phyloP scores from a whole-genome alignment of 1,140 invertebrate genomes.

The Caenorhabditis latens region DNA sequence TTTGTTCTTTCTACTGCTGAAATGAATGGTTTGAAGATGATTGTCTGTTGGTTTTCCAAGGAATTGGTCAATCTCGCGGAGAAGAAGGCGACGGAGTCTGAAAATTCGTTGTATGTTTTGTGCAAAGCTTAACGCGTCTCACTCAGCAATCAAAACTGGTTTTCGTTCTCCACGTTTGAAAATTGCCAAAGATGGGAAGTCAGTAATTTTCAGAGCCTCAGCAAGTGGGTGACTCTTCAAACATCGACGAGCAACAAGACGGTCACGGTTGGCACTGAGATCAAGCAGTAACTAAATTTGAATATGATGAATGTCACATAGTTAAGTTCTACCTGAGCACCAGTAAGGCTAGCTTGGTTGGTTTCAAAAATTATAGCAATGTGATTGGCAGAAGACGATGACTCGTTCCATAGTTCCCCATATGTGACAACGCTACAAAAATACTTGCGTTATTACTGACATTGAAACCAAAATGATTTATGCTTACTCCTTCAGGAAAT shows the following conservation, averaged over 20 bases:
- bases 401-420: constrained; percentile 66
- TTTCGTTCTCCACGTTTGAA: constrained; percentile 66
- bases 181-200: constrained; percentile 68
- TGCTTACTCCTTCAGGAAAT: constrained; percentile 70
- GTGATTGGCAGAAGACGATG: constrained; percentile 57
- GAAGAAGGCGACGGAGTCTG: constrained; percentile 67
- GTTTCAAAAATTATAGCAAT: constrained; percentile 68
- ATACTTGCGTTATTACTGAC: neutral
- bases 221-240: constrained; percentile 66
- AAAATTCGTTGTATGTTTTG: neutral
- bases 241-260: constrained; percentile 64
- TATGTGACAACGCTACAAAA: constrained; percentile 65
- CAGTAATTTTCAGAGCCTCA: constrained; percentile 66
- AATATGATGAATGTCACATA: neutral
- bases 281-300: constrained; percentile 67
- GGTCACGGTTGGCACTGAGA: constrained; percentile 61
- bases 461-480: neutral
- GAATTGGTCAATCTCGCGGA: constrained; percentile 67
- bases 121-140: neutral
- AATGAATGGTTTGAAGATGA: constrained; percentile 57
- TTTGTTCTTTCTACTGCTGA: constrained; percentile 63
- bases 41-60: constrained; percentile 41
- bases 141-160: constrained; percentile 66
- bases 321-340: constrained; percentile 61
- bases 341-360: constrained; percentile 60